Evolutionary conservation across 1,140 invertebrate species (phyloP), one percentile per base, ranked within the genome.

Genomic region (Pemphigus obesinymphae): DNA sequence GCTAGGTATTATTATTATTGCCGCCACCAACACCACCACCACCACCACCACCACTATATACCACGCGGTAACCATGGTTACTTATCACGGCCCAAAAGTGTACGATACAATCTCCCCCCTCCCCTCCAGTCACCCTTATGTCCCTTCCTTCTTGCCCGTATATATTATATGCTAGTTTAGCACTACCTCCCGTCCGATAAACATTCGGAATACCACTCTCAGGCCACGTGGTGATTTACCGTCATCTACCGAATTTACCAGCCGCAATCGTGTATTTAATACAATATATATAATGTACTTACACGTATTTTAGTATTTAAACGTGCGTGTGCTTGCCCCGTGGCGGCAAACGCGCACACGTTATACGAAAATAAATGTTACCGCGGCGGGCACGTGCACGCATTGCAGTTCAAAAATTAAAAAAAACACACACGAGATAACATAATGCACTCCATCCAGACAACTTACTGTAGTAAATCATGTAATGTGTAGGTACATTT

Each of bases 11-110:
- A 55, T 76, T 80, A 80, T 76, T 76, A 58, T 26, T 34, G 53
- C 50, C 31, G 31, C 48, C 11, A 1, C 61, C 31, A n/a, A 11
- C 26, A 15, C 61, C 31, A 13, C 61, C 31, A 34, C 8, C 20
- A n/a, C 17, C n/a, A 10, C 31, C 5, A 70, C 53, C 23, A 29
- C 23, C n/a, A 50, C 70, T 31, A 20, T n/a, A n/a, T n/a, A n/a
- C n/a, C n/a, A n/a, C 23, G n/a, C 8, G 55, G 76, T 80, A 63
- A 80, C 76, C 40, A 80, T 80, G 76, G 76, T 80, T 80, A 80
- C 76, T 63, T 34, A 55, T 76, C 66, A 15, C 40, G 11, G 37
- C 66, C 66, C n/a, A 70, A 70, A 70, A 70, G 37, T 43, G 37
- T 70, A 20, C 66, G 15, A 72, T 15, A 72, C 15, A 11, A 34